Evolutionary conservation across 2,888 invertebrate species (phyloP), one percentile per base, ranked within the genome.

Genomic region (Epicampocera succincta): DNA sequence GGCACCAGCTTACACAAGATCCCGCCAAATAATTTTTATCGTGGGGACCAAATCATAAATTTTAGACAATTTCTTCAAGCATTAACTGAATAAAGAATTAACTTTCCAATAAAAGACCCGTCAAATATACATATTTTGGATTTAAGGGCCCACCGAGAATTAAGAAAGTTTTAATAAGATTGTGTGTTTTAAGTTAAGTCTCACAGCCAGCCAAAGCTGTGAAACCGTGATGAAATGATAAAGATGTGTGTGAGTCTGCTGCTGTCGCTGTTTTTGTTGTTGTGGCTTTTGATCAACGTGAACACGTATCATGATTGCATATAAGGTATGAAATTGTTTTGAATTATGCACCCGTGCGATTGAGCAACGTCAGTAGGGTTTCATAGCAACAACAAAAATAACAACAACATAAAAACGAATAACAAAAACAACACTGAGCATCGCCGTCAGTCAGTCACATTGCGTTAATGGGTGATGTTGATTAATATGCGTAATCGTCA

Each of bases 241-340:
- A 82, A 77, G 81, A 82, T 77, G 74, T 66, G 58, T 38, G 48
- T 46, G 76, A 68, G 56, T 68, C 68, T 61, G 72, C 15, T 80
- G 56, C 38, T 61, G 65, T 11, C 44, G 54, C 5, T 72, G 66
- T 0, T 69, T 54, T 3, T 54, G n/a, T 9, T 69, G 61, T 46
- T 74, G 19, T 52, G 52, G 56, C 52, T 58, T 21, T 52, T 66
- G 52, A 63, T 46, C 50, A 72, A 65, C 61, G 38, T 56, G 46
- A 50, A 81, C 74, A 82, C 78, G 82, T 82, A 82, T 82, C 82
- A 82, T 82, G 82, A 75, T 71, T 65, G 84, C 79, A 79, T 78
- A 75, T 80, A 84, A 83, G 84, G 82, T 79, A 84, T 85, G 83
- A 83, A 84, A 84, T 80, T 84, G 81, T 84, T 85, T 84, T 83